These are phyloP conservation scores for Cyclopterus lumpus DNA, from an alignment of 2,797 vertebrate genomes.

Conservation along the genomic window DNA sequence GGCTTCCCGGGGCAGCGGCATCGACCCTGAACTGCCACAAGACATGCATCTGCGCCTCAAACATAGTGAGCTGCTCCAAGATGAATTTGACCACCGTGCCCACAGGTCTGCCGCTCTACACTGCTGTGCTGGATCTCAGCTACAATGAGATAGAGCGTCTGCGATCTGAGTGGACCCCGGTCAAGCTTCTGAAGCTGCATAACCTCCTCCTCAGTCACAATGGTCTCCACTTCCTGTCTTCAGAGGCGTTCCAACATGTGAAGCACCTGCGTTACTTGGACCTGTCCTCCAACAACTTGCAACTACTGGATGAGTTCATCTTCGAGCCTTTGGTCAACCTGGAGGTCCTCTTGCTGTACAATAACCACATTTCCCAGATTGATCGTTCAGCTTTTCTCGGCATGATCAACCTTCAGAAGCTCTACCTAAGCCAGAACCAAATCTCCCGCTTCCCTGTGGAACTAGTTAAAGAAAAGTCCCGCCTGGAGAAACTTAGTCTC, in stretches of 20 bases:
- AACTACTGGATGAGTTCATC: conserved; percentile 89
- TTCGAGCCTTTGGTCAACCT: conserved; percentile 90
- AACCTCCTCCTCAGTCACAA: conserved; percentile 95
- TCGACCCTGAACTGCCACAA: conserved; percentile 85
- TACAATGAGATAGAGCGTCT: conserved; percentile 90
- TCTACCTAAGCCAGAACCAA: conserved; percentile 95
- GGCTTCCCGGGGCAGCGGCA: conserved; percentile 63
- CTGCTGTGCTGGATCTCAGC: conserved; percentile 92
- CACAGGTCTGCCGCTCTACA: conserved; percentile 86
- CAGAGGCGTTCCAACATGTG: conserved; percentile 90
- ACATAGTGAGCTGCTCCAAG: conserved; percentile 97
- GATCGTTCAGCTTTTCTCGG: conserved; percentile 91
- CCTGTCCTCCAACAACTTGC: conserved; percentile 92
- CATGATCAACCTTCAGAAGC: conserved; percentile 89
- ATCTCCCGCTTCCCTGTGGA: conserved; percentile 93
- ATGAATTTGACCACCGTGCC: conserved; percentile 88
- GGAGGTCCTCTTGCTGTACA: conserved; percentile 94
- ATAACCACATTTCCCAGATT: conserved; percentile 91
- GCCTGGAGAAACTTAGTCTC: conserved; percentile 88
- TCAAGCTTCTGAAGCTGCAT: conserved; percentile 88
- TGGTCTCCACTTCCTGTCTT: conserved; percentile 90
- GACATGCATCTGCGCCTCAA: conserved; percentile 94
- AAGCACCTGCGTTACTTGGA: conserved; percentile 92
- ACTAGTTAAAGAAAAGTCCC: conserved; percentile 89
- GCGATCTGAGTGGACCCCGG: conserved; percentile 89